phyloP scores from a whole-genome alignment of 2,888 invertebrate genomes.

The Parnassius apollo region DNA sequence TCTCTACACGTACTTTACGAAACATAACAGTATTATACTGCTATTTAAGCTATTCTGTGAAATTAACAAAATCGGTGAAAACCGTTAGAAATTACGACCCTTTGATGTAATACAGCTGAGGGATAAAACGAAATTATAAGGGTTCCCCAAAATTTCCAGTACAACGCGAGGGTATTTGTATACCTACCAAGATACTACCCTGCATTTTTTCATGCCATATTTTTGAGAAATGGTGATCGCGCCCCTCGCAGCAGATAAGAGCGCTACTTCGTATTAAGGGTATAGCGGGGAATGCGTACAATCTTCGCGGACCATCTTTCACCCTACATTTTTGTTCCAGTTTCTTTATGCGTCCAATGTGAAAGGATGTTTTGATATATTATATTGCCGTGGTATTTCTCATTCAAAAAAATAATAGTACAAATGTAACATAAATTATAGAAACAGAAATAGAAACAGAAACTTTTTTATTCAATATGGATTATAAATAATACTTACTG shows the following conservation, averaged over 20 bases:
- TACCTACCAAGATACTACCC: not conserved
- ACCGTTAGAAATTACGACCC: no score
- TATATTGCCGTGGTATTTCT: not conserved
- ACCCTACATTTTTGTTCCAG: not conserved
- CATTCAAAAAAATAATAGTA: not conserved
- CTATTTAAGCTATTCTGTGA: no score
- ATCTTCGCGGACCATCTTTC: not conserved
- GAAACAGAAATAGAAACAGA: no score
- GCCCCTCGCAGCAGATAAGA: not conserved
- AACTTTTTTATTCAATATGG: no score
- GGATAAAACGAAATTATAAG: no score
- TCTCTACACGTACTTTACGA: no score
- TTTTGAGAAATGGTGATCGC: not conserved
- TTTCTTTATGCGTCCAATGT: not conserved
- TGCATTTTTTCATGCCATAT: not conserved
- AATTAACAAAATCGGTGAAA: no score
- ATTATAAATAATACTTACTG: no score
- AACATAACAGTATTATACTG: no score
- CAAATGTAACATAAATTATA: not conserved
- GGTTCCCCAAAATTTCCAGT: no score
- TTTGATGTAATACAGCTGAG: no score
- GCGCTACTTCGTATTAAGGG: not conserved
- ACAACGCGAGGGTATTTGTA: no score
- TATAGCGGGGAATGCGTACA: not conserved
- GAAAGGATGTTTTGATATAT: not conserved